These are phyloP conservation scores for Protosalanx chinensis DNA, from an alignment of 2,797 vertebrate species.

Conservation along the genomic window DNA sequence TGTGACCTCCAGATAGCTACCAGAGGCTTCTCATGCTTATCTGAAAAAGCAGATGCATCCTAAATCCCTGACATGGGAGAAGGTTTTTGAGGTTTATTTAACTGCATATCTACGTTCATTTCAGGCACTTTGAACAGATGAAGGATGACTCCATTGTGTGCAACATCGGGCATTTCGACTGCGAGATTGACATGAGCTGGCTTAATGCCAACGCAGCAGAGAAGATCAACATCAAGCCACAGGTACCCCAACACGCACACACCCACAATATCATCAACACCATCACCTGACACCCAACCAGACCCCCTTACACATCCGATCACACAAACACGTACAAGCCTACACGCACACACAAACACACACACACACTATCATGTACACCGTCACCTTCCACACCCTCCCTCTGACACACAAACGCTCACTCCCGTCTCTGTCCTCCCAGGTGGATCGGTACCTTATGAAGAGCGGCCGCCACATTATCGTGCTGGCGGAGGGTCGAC, in stretches of 20 bases:
- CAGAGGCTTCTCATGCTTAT: too few relatives aligned
- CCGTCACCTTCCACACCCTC: background rate
- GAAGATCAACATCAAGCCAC: slow-evolving; percentile 91
- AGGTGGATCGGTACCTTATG: slow-evolving; percentile 91
- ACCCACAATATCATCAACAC: background rate
- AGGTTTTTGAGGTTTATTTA: too few relatives aligned
- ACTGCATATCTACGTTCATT: too few relatives aligned
- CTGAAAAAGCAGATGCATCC: too few relatives aligned
- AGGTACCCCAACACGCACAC: slow-evolving; percentile 70
- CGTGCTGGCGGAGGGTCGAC: slow-evolving; percentile 87
- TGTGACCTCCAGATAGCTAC: too few relatives aligned
- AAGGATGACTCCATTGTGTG: slow-evolving; percentile 96
- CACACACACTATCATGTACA: too few relatives aligned
- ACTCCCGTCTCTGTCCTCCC: slow-evolving; percentile 13
- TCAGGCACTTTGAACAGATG: slow-evolving; percentile 95
- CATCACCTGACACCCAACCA: too few relatives aligned
- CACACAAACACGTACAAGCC: background rate
- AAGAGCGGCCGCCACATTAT: slow-evolving; percentile 88
- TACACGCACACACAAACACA: too few relatives aligned
- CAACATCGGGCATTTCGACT: slow-evolving; percentile 97
- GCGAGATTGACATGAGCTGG: slow-evolving; percentile 96
- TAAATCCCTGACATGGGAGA: too few relatives aligned
- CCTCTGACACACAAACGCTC: background rate
- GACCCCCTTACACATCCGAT: too few relatives aligned
- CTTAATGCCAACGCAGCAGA: slow-evolving; percentile 82